A percentile compares a stretch with the other conserved stretches of the same genome.
Evolutionary conservation across 2,797 vertebrate species (phyloP).

Genomic region (Leucoraja ocellata): DNA sequence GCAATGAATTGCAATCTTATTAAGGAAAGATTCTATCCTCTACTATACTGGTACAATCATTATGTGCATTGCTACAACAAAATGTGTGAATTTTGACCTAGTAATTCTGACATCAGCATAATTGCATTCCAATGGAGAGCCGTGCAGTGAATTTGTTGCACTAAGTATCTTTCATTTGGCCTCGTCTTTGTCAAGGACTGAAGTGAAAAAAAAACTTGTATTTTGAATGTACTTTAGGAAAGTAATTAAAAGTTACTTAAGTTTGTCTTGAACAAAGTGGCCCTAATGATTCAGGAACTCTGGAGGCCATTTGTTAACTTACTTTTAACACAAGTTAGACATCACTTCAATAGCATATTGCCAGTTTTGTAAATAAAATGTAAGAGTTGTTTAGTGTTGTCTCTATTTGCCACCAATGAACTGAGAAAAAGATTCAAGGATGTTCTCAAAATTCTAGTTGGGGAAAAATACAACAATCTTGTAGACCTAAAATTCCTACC

Average conservation of each 20-base stretch:
- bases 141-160: neutral
- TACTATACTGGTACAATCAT: neutral
- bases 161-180: neutral
- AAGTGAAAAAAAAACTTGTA: neutral
- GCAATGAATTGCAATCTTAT: neutral
- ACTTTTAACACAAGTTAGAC: neutral
- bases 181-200: neutral
- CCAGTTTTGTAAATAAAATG: neutral
- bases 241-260: neutral
- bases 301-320: neutral
- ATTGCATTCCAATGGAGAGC: too few species aligned
- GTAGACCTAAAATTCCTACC: too few species aligned
- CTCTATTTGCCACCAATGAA: too few species aligned
- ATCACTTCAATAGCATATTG: neutral
- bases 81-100: neutral
- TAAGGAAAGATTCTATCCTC: neutral
- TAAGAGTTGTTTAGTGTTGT: neutral
- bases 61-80: neutral
- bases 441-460: too few species aligned
- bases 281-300: neutral
- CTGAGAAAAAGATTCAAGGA: too few species aligned
- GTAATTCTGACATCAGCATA: neutral
- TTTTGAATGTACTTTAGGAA: conserved; percentile 6
- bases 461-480: too few species aligned
- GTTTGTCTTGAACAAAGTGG: neutral